Evolutionary conservation across 2,797 vertebrate species (phyloP), one percentile per base, ranked within the genome.

Genomic region (Sarcophilus harrisii): DNA sequence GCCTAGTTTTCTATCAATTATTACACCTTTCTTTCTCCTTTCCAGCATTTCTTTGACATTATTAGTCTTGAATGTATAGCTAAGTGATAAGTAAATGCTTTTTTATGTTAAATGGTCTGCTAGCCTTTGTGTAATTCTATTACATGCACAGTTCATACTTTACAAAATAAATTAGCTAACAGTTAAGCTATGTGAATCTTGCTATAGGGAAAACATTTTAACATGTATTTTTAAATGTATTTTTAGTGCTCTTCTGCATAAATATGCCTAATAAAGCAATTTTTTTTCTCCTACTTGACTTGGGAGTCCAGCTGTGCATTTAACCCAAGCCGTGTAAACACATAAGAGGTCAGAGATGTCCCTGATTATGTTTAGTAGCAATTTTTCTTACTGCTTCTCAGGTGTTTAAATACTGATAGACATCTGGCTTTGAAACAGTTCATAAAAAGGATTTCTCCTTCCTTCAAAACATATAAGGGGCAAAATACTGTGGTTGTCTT

Each of bases 201-300:
- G 87, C 58, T 87, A 90, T 90, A 92, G 58, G 90, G 45, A 92
- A 96, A 92, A 29, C 28, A 10, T 94, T 66, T 95, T 92, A 89
- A 54, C 27, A 90, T 93, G 12, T 6, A 91, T 93, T 28, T 62
- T 91, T 3, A 12, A 92, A 13, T 66, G 11, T 94, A 18, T 94
- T 95, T 54, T 18, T 30, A 11, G 2, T 90, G 4, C 14, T 94
- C 18, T 94, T 92, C 45, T 95, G 38, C 73, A 60, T 92, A 94
- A 94, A 12, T 81, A 45, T 45, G 18, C 21, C 28, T 45, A 21
- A 52, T 90, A 14, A 5, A 92, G 49, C 92, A 30, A 55, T 93
- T 66, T 91, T 58, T 58, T 93, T 45, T 57, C 11, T 91, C 11
- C 60, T 58, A 57, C 11, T 62, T 96, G 45, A 66, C 94, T 91